phyloP scores from a whole-genome alignment of 2,888 invertebrate genomes.

The Ariolimax columbianus region DNA sequence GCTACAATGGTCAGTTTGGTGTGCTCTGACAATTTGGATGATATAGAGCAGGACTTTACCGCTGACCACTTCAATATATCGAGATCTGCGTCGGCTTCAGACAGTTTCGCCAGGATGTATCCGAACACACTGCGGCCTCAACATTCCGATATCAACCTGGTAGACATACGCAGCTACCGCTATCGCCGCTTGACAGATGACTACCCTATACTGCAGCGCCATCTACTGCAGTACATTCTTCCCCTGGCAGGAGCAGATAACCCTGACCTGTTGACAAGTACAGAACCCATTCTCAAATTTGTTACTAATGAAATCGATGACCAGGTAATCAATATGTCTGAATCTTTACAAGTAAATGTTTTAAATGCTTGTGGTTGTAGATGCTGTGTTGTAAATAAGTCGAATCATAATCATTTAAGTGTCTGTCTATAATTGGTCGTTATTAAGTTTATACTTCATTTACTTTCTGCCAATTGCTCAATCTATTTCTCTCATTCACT shows the following conservation, averaged over 20 bases:
- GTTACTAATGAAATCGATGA: constrained; percentile 69
- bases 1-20: constrained; percentile 74
- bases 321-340: constrained; percentile 48
- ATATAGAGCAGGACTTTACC: constrained; percentile 66
- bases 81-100: constrained; percentile 22
- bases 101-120: constrained; percentile 9
- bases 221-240: constrained; percentile 68
- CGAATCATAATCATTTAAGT: too few species aligned
- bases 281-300: constrained; percentile 72
- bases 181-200: constrained; percentile 71
- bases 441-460: too few species aligned
- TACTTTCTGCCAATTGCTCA: too few species aligned
- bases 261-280: constrained; percentile 66
- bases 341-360: too few species aligned
- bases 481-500: too few species aligned
- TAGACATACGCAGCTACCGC: constrained; percentile 73
- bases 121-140: constrained; percentile 42
- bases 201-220: constrained; percentile 71
- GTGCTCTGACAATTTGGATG: constrained; percentile 72
- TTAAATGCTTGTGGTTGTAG: too few species aligned
- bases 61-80: constrained; percentile 63
- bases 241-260: constrained; percentile 72
- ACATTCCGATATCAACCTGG: constrained; percentile 70
- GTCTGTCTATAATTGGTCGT: too few species aligned
- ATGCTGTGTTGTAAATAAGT: too few species aligned